Conservation (phyloP, 2,113 vertebrate genomes). For the Urocitellus parryii region DNA sequence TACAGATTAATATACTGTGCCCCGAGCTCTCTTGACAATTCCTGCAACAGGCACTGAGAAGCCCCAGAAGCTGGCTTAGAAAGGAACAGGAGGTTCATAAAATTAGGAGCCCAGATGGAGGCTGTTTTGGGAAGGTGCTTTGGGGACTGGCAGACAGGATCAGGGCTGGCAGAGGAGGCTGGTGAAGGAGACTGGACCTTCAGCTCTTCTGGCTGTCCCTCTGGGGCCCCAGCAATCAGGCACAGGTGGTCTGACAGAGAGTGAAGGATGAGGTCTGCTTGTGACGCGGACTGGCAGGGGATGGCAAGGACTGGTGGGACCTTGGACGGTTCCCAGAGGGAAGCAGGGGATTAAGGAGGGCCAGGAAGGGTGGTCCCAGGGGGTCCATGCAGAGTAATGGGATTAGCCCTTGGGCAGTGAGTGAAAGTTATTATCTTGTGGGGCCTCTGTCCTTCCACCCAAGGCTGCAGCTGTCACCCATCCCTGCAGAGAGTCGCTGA, state of each 20-base stretch:
- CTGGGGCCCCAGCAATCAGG: neutral
- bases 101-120: neutral
- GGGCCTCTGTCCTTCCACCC: conserved; percentile 53
- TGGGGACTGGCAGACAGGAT: neutral
- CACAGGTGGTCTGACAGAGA: neutral
- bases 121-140: neutral
- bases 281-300: neutral
- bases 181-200: neutral
- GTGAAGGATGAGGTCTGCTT: neutral
- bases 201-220: neutral
- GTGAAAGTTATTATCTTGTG: conserved; percentile 78
- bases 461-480: conserved; percentile 72
- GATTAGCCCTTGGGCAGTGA: conserved; percentile 73
- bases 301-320: neutral
- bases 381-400: conserved; percentile 71
- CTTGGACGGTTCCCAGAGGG: conserved; percentile 61
- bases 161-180: neutral
- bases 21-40: neutral
- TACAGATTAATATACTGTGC: neutral
- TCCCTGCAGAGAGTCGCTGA: neutral
- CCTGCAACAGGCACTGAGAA: neutral
- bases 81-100: neutral
- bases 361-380: conserved; percentile 64
- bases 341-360: conserved; percentile 67
- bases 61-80: neutral